phyloP scores from a whole-genome alignment of 2,888 invertebrate species.

The Tholera decimalis region DNA sequence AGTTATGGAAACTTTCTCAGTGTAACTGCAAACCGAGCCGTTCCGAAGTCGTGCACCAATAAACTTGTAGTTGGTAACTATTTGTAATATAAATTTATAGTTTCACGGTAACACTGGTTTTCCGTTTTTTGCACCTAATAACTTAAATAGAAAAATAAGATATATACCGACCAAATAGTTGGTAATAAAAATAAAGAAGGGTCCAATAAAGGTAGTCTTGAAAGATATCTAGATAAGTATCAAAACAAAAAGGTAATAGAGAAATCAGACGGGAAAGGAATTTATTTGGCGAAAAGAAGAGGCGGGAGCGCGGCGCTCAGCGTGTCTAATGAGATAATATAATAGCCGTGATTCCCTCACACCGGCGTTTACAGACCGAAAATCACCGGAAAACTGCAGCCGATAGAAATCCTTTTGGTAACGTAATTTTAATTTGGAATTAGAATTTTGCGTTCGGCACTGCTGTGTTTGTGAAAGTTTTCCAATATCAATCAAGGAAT shows the following conservation, averaged over 20 bases:
- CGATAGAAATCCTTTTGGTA: constrained; percentile 74
- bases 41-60: constrained; percentile 87
- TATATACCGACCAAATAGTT: constrained; percentile 3
- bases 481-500: background rate
- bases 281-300: constrained; percentile 86
- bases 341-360: constrained; percentile 89
- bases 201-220: constrained; percentile 36
- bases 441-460: constrained; percentile 33
- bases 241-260: constrained; percentile 78
- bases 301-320: constrained; percentile 79
- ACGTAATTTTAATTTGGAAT: constrained; percentile 62
- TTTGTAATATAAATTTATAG: constrained; percentile 87
- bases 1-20: constrained; percentile 86
- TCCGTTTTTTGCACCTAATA: constrained; percentile 60
- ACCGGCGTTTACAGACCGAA: constrained; percentile 83
- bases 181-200: constrained; percentile 43
- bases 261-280: constrained; percentile 83
- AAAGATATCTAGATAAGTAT: constrained; percentile 57
- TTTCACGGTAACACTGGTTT: constrained; percentile 75
- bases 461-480: constrained; percentile 15
- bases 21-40: constrained; percentile 80
- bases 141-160: constrained; percentile 9
- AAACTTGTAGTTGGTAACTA: constrained; percentile 88
- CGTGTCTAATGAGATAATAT: constrained; percentile 91
- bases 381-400: constrained; percentile 88